These are phyloP conservation scores for Myotis planiceps DNA, from an alignment of 2,797 vertebrate species.

Conservation along the genomic window DNA sequence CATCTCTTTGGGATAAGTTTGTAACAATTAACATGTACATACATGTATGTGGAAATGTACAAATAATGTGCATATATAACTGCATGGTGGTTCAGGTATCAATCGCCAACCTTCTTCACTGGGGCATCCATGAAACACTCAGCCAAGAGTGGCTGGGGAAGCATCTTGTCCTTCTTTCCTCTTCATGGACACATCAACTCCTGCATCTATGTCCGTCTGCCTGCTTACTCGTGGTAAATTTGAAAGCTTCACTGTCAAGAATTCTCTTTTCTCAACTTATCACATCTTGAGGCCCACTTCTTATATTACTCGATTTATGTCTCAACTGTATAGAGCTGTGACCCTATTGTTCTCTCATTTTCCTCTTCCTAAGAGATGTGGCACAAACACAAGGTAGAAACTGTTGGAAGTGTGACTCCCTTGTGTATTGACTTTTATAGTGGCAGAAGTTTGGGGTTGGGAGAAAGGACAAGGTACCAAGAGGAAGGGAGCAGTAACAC, in stretches of 20 bases:
- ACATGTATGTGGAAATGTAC: not conserved
- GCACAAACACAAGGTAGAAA: not conserved
- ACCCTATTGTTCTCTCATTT: not conserved
- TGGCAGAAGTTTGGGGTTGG: not conserved
- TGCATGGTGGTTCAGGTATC: not conserved
- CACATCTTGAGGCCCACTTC: not conserved
- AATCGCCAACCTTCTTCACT: not conserved
- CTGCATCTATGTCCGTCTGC: not conserved
- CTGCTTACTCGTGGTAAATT: not conserved
- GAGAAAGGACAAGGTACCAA: not conserved
- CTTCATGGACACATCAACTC: not conserved
- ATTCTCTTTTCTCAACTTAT: not conserved
- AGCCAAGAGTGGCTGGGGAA: not conserved
- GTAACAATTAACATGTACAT: not conserved
- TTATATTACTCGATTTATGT: not conserved
- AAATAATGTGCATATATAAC: not conserved
- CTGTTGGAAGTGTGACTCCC: not conserved
- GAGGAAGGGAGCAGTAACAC: not conserved
- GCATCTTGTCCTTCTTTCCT: not conserved
- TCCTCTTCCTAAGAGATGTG: not conserved
- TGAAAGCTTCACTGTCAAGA: not conserved
- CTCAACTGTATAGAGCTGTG: not conserved
- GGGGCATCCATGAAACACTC: not conserved
- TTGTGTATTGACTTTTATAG: not conserved
- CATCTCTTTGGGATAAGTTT: slow-evolving; percentile 1